Conservation (phyloP, 2,888 invertebrate species). For the Frankliniella intonsa region DNA sequence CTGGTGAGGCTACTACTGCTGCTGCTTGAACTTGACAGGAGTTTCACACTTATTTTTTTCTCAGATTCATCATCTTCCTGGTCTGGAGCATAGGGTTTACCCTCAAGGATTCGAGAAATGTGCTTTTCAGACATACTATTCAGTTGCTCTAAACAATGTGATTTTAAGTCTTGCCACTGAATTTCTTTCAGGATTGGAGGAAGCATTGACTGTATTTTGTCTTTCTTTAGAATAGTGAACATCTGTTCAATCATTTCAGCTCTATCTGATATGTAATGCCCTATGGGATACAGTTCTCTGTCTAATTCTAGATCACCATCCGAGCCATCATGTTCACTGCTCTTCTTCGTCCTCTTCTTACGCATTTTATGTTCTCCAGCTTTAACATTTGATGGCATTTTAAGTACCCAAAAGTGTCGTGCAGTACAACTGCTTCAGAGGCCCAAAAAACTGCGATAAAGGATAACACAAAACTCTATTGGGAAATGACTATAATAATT, state of each 20-base stretch:
- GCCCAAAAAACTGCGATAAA: neutral
- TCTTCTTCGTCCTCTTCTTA: neutral
- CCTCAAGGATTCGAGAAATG: constrained; percentile 36
- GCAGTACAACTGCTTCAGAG: neutral
- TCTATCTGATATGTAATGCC: constrained; percentile 39
- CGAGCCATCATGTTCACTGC: neutral
- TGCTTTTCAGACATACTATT: constrained; percentile 38
- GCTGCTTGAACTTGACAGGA: neutral
- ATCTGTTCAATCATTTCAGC: constrained; percentile 40
- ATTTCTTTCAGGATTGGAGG: constrained; percentile 37
- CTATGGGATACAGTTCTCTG: constrained; percentile 38
- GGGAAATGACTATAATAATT: neutral
- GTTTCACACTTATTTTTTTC: neutral
- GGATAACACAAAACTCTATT: constrained; percentile 12
- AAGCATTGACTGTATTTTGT: constrained; percentile 33
- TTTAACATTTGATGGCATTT: constrained; percentile 2
- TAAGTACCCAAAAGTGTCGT: neutral
- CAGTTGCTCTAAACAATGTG: constrained; percentile 41
- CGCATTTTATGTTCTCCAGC: neutral
- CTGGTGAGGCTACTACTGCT: neutral
- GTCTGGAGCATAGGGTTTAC: constrained; percentile 30
- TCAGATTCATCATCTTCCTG: neutral
- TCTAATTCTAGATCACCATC: constrained; percentile 36
- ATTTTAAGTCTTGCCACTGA: constrained; percentile 39
- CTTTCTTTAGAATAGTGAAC: constrained; percentile 38